A percentile compares a stretch with the other conserved stretches of the same genome.
phyloP scores from a whole-genome alignment of 2,797 vertebrate species.

The Craterocephalus amniculus region DNA sequence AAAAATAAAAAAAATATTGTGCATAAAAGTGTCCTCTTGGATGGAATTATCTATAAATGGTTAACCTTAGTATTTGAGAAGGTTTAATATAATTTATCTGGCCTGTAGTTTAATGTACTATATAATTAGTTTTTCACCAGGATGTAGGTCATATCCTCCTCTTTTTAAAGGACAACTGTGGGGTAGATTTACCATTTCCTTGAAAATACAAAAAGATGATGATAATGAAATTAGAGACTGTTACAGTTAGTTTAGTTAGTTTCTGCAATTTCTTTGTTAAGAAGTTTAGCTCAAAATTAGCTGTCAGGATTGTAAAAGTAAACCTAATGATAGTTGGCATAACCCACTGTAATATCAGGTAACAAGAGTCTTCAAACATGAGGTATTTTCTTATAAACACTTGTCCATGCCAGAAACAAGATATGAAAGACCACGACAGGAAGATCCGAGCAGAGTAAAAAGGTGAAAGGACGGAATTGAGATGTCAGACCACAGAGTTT shows the following conservation, averaged over 20 bases:
- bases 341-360: conserved; percentile 16
- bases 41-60: neutral
- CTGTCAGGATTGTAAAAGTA: neutral
- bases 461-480: conserved; percentile 64
- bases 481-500: conserved; percentile 70
- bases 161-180: neutral
- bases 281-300: conserved; percentile 1
- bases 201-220: neutral
- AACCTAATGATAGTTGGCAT: neutral
- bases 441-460: conserved; percentile 28
- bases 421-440: conserved; percentile 64
- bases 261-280: neutral
- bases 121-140: too few relatives aligned
- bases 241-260: too few relatives aligned
- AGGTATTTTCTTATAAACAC: neutral
- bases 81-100: neutral
- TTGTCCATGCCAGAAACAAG: conserved; percentile 15
- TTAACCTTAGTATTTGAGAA: neutral
- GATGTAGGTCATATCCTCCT: too few relatives aligned
- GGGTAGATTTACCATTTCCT: neutral
- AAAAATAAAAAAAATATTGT: conserved; percentile 22
- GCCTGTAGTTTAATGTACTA: neutral
- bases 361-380: conserved; percentile 11
- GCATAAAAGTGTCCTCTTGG: neutral
- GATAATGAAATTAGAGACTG: neutral